A percentile compares a stretch with the other conserved stretches of the same genome.
Conservation (phyloP, 1,140 invertebrate genomes). For the Pseudomyrmex flavicornis region DNA sequence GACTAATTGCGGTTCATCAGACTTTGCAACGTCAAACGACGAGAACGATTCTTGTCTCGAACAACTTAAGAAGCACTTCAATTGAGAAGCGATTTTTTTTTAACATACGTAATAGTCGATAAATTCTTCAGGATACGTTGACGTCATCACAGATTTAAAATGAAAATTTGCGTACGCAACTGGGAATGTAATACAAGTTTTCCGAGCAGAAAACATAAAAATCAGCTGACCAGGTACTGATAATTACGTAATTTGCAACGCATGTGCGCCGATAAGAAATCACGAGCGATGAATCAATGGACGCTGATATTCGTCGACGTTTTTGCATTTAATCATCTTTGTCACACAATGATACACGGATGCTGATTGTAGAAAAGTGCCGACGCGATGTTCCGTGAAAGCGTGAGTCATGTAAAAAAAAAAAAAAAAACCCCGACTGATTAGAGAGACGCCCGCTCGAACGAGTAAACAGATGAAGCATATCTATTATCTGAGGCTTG, state of each 20-base stretch:
- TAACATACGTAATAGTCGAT: too few species aligned
- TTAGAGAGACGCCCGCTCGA: not conserved
- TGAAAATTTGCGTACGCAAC: too few species aligned
- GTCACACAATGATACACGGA: not conserved
- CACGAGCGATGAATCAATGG: not conserved
- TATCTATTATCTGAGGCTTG: not conserved
- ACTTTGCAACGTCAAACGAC: conserved; percentile 4
- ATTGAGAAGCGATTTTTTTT: not conserved
- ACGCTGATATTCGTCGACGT: not conserved
- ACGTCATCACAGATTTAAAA: too few species aligned
- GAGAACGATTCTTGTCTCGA: not conserved
- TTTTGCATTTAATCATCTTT: conserved; percentile 14
- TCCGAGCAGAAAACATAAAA: too few species aligned
- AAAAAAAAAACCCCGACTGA: not conserved
- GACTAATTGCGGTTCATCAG: conserved; percentile 19
- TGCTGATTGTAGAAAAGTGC: conserved; percentile 3
- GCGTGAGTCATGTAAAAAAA: conserved; percentile 18
- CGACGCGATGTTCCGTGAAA: not conserved
- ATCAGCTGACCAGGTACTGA: not conserved
- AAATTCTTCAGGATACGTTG: too few species aligned
- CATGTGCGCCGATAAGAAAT: not conserved
- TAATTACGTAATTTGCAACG: not conserved
- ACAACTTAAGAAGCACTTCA: not conserved
- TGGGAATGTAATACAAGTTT: too few species aligned
- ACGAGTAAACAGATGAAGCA: not conserved